These are phyloP conservation scores for Cryptophagus acutangulus DNA, from an alignment of 2,888 invertebrate genomes.

Conservation along the genomic window DNA sequence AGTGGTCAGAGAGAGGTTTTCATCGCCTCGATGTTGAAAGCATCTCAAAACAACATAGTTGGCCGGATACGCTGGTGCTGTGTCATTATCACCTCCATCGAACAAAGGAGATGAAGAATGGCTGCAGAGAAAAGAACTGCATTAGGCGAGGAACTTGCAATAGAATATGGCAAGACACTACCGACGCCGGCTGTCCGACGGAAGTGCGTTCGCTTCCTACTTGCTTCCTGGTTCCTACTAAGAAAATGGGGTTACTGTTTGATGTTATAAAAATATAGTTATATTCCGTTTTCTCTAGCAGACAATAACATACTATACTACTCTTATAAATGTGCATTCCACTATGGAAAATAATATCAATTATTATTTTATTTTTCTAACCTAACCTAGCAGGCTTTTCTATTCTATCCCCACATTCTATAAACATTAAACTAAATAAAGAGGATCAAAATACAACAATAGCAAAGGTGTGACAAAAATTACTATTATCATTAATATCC, in stretches of 20 bases:
- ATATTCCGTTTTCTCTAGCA: slow-evolving; percentile 30
- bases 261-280: slow-evolving; percentile 40
- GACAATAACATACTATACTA: slow-evolving; percentile 10
- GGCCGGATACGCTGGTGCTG: slow-evolving; percentile 45
- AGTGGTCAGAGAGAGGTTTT: slow-evolving; percentile 22
- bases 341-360: no score
- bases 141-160: slow-evolving; percentile 40
- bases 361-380: no score
- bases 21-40: slow-evolving; percentile 28
- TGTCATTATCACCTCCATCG: slow-evolving; percentile 47
- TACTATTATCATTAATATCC: slow-evolving; percentile 29
- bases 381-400: no score
- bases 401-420: no score
- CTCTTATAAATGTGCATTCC: no score
- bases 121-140: slow-evolving; percentile 46
- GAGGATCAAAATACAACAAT: no score
- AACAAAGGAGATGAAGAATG: slow-evolving; percentile 46
- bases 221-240: no score
- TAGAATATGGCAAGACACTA: slow-evolving; percentile 20
- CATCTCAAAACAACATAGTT: slow-evolving; percentile 43
- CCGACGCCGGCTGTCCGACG: slow-evolving; percentile 20
- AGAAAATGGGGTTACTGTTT: slow-evolving; percentile 42
- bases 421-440: no score
- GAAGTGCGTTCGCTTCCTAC: slow-evolving; percentile 31
- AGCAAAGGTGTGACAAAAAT: slow-evolving; percentile 26